Base-by-base conservation (phyloP, 2,888 invertebrate species). In the Agrochola lychnidis region DNA sequence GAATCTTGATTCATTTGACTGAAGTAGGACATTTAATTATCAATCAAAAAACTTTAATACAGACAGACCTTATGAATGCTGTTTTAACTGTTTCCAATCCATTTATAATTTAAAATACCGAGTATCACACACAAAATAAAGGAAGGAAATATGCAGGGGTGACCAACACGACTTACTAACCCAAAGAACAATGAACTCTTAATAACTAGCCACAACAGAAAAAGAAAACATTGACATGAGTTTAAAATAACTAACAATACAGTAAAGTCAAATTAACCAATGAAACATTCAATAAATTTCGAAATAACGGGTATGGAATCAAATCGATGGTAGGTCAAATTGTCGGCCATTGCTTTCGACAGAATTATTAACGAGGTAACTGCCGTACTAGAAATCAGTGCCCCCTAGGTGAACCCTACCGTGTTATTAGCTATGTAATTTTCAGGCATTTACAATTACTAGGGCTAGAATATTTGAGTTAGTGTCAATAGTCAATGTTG, bases 351-450 rank as follows among this genome's bases (percentile, higher is more conserved):
- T 9, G 48, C 70, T 53, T 74, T 16, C 25, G 14, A 62, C 19
- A 10, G 84, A 82, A 82, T 82, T 84, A 82, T 84, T 82, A n/a
- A 82, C 30, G 74, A 80, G 12, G 36, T 36, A 14, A 61, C 6
- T 66, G 40, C 51, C 64, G n/a, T 40, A 5, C 59, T 42, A 57
- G 61, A 84, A 83, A 84, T 80, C 81, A 48, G 56, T 64, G 64
- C 59, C 73, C 53, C 14, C 62, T 14, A 61, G 57, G 12, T 22
- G 25, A 48, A 9, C 36, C 59, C 7, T 19, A 45, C 4, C 45
- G 40, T 74, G 22, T 74, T 40, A 82, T 82, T 83, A 82, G 48
- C 70, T 71, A 6, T 56, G 62, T 69, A 45, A 80, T 82, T 71
- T 71, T 45, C 66, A 71, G 12, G 40, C 14, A 67, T 73, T 79